Base-by-base conservation (phyloP, 1,140 invertebrate species). In the Heterodera carotae region DNA sequence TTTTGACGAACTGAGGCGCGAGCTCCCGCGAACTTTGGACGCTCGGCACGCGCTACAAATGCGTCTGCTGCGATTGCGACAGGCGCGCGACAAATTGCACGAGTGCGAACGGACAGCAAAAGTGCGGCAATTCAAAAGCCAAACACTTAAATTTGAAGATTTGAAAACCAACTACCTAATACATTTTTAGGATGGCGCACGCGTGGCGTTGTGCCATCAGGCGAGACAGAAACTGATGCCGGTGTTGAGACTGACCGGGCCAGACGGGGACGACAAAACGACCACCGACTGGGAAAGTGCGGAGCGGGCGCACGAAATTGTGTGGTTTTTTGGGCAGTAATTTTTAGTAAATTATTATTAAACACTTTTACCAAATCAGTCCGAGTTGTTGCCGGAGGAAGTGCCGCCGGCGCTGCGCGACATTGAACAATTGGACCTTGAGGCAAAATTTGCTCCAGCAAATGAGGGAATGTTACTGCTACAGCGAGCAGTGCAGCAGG, bases 391-490 rank as follows among this genome's bases (percentile, higher is more conserved):
- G 36, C 76, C 76, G 18, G 69, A 72, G 70, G 29, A 62, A 62
- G 48, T 53, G 39, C 53, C 69, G 27, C 31, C 60, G 64, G 27
- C 18, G 25, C 31, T 77, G 34, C 53, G 72, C 36, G 29, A 31
- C 69, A 77, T 77, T 22, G 62, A 62, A 29, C 36, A 69, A 27
- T 29, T 75, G 48, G 59, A 77, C 39, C 60, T 72, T n/a, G 69
- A 71, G 31, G 48, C 56, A 62, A 69, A 69, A 34, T 77, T 77
- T 75, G 71, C 69, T 34, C 53, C 33, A 34, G 36, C 59, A 18
- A n/a, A 34, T 15, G 76, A 72, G 34, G 53, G 68, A 22, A 69
- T 69, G 43, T 15, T 33, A 15, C 31, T 31, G 39, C 33, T 77
- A 31, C 39, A 77, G 48, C 59, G 31, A 6, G 48, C 43, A 27